phyloP scores from a whole-genome alignment of 2,797 vertebrate genomes.

The Tiaroga cobitis region DNA sequence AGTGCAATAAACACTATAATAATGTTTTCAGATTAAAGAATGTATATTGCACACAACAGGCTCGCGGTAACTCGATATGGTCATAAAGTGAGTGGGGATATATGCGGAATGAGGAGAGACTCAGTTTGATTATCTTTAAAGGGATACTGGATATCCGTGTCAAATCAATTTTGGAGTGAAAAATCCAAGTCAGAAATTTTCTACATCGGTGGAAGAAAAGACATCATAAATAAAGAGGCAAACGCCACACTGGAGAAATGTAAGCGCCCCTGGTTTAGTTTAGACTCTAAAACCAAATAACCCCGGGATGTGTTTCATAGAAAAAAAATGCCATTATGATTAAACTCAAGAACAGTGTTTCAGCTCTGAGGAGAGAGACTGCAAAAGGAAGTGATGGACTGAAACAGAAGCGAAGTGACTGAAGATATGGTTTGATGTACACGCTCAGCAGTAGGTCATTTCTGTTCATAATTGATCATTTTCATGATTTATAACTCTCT shows the following conservation, averaged over 20 bases:
- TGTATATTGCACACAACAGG: constrained; percentile 62
- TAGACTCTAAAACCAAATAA: constrained; percentile 59
- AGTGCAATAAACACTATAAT: constrained; percentile 51
- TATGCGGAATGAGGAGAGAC: constrained; percentile 75
- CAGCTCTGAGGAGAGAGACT: constrained; percentile 25
- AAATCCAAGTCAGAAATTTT: constrained; percentile 80
- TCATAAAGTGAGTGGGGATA: constrained; percentile 75
- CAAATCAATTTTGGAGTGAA: constrained; percentile 79
- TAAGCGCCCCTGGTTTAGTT: constrained; percentile 62
- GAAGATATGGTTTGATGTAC: constrained; percentile 9
- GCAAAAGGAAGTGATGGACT: not conserved
- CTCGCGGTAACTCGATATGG: constrained; percentile 79
- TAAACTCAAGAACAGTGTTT: constrained; percentile 50
- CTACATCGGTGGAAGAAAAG: constrained; percentile 72
- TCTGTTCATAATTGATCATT: constrained; percentile 14
- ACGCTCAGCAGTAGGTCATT: constrained; percentile 19
- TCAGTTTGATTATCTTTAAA: constrained; percentile 84
- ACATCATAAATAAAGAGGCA: constrained; percentile 74
- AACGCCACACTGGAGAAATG: constrained; percentile 66
- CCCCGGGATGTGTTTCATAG: constrained; percentile 58
- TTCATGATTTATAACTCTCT: not conserved
- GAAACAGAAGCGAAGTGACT: constrained; percentile 32
- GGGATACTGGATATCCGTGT: constrained; percentile 83
- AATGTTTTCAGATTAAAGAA: constrained; percentile 47
- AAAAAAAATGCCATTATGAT: constrained; percentile 42